Percentiles rank a stretch among this genome's conserved stretches.
These are phyloP conservation scores for Chrysocyon brachyurus DNA, from an alignment of 2,797 vertebrate genomes.

Conservation along the genomic window DNA sequence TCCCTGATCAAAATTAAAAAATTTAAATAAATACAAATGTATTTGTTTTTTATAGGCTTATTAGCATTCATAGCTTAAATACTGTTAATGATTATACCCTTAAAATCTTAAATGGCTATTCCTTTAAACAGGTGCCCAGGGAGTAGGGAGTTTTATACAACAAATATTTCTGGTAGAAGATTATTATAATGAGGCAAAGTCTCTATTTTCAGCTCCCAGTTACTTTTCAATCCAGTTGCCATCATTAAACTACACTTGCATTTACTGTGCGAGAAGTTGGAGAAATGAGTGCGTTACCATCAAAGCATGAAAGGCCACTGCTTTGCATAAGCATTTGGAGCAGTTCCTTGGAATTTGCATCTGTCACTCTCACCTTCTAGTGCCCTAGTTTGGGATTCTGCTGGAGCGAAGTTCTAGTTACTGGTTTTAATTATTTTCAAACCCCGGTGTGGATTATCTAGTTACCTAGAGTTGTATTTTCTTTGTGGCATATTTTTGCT, in stretches of 20 bases:
- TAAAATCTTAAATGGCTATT: background rate
- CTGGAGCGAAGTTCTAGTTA: background rate
- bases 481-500: background rate
- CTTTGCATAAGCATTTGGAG: slow-evolving; percentile 45
- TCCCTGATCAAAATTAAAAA: background rate
- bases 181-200: slow-evolving; percentile 58
- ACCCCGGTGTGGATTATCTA: background rate
- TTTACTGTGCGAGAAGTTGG: slow-evolving; percentile 11
- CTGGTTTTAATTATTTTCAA: slow-evolving; percentile 56
- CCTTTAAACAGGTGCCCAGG: slow-evolving; percentile 54
- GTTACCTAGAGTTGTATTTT: background rate
- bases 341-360: background rate
- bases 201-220: slow-evolving; percentile 64
- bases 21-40: background rate
- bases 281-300: slow-evolving; percentile 19
- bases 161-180: slow-evolving; percentile 53
- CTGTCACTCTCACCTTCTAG: background rate
- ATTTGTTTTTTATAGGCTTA: background rate
- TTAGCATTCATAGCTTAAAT: slow-evolving; percentile 46
- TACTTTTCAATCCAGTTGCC: slow-evolving; percentile 36
- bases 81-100: background rate
- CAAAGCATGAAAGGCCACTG: slow-evolving; percentile 1
- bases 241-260: slow-evolving; percentile 32
- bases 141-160: slow-evolving; percentile 16
- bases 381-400: slow-evolving; percentile 49